These are phyloP conservation scores for Elymnias hypermnestra DNA, from an alignment of 1,140 invertebrate species.

Conservation along the genomic window DNA sequence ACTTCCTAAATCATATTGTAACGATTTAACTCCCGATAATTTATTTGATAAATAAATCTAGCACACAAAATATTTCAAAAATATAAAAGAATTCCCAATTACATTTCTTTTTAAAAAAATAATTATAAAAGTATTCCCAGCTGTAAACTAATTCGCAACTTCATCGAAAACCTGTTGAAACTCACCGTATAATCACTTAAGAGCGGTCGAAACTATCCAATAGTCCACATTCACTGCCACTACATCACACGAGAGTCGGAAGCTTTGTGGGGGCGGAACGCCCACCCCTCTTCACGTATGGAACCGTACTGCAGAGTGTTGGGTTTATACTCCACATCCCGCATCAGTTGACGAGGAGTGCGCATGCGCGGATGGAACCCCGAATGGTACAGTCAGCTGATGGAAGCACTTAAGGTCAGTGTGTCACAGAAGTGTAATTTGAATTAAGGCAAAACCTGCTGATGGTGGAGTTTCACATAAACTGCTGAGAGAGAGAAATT, in stretches of 20 bases:
- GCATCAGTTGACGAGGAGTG: slow-evolving; percentile 16
- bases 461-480: background rate
- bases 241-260: background rate
- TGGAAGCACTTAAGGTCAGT: slow-evolving; percentile 56
- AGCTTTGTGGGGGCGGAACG: background rate
- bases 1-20: too few relatives aligned
- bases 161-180: slow-evolving; percentile 4
- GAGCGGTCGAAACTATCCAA: background rate
- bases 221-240: background rate
- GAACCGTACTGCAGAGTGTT: slow-evolving; percentile 29
- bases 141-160: too few relatives aligned
- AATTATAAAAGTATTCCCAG: too few relatives aligned
- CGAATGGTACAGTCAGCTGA: slow-evolving; percentile 58
- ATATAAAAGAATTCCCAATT: too few relatives aligned
- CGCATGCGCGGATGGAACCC: slow-evolving; percentile 36
- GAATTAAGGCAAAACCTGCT: slow-evolving; percentile 17
- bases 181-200: slow-evolving; percentile 5
- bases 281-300: slow-evolving; percentile 6
- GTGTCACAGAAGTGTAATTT: slow-evolving; percentile 37
- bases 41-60: too few relatives aligned
- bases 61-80: too few relatives aligned
- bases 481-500: too few relatives aligned
- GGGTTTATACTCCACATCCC: slow-evolving; percentile 28
- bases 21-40: too few relatives aligned
- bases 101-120: too few relatives aligned